Evolutionary conservation across 2,888 invertebrate genomes (phyloP).

Genomic region (Drosophila anomalipes): DNA sequence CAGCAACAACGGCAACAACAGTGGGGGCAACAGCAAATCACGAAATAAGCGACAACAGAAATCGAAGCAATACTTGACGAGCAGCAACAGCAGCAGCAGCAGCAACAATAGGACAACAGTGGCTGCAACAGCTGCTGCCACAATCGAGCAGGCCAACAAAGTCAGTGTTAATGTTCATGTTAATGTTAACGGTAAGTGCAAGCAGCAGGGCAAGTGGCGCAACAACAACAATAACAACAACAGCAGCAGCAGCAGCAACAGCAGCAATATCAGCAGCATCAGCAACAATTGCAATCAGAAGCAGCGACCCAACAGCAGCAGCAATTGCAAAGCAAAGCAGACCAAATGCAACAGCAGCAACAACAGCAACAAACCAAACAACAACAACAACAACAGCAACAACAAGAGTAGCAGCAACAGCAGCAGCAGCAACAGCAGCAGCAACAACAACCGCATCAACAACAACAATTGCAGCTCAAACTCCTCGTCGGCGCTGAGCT

Average conservation of each 20-base stretch:
- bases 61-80: constrained; percentile 12
- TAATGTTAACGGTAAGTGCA: constrained; percentile 10
- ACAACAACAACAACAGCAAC: constrained; percentile 48
- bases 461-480: constrained; percentile 19
- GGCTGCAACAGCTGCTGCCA: constrained; percentile 25
- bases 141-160: constrained; percentile 12
- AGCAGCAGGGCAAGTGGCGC: constrained; percentile 56
- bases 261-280: neutral
- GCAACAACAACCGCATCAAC: constrained; percentile 24
- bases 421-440: constrained; percentile 33
- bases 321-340: constrained; percentile 23
- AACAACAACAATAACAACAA: constrained; percentile 34
- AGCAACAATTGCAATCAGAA: constrained; percentile 15
- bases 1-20: constrained; percentile 2
- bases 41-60: constrained; percentile 65
- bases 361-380: constrained; percentile 15
- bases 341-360: constrained; percentile 40
- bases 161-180: neutral
- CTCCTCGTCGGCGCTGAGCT: constrained; percentile 72
- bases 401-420: constrained; percentile 43
- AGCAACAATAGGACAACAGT: neutral
- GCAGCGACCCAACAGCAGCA: constrained; percentile 23
- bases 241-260: constrained; percentile 17
- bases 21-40: constrained; percentile 31
- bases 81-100: neutral